Base-by-base conservation (phyloP, 2,888 invertebrate genomes). In the Stenodera caucasica region DNA sequence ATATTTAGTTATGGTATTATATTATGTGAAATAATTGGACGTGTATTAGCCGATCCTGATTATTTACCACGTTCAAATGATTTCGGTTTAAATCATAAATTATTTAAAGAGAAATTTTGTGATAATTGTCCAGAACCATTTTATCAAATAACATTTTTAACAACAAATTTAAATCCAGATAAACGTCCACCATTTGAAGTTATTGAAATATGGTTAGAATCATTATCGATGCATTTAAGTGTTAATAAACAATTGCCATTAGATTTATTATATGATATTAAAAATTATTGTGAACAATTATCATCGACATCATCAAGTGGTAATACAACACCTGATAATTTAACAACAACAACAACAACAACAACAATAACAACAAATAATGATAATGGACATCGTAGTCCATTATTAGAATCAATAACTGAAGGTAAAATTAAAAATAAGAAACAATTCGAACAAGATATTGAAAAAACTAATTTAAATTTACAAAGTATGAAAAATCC, bases 1-100 rank as follows among this genome's bases (percentile, higher is more conserved):
- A 90, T 97, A 63, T 97, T 97, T 81, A 96, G 96, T 26, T 97
- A 94, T 80, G 97, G 97, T 32, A 96, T 97, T 67, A 91, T 97
- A 62, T 82, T 96, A 3, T 97, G 97, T 78, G 97, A 97, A 91
- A 94, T 97, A 70, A 97, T 97, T 74, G 96, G 96, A 0, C 87
- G 96, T 49, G 95, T 97, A 5, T 91, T 93, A 65, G 97, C 97
- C 0, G 97, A 97, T 84, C 97, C 97, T 0, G 97, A 97, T 81
- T 92, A 89, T 78, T 82, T 97, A 67, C 96, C 97, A 2, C 86
- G 97, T 40, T 92, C 94, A 1, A 86, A 90, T 37, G 96, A 97
- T 82, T 97, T 97, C 79, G 96, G 96, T 0, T 83, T 97, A 18
- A 95, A 96, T 82, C 93, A 94, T 77, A 84, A 87, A 61, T 86